These are phyloP conservation scores for Mormyrus iriodes DNA, from an alignment of 2,113 vertebrate genomes.

Conservation along the genomic window DNA sequence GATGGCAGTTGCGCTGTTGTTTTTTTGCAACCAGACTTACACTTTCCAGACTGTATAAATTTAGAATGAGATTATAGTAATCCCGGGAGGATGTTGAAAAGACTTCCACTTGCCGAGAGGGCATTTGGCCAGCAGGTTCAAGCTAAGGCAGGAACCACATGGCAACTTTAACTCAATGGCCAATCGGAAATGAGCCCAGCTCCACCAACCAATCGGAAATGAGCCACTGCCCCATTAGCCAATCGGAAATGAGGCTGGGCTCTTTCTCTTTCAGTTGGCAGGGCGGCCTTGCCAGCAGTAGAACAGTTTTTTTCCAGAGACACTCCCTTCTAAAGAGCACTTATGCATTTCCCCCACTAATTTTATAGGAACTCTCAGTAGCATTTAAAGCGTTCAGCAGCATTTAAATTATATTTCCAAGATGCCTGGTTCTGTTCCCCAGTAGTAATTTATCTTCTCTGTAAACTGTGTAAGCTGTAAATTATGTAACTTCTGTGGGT, in stretches of 20 bases:
- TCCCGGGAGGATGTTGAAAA: not conserved
- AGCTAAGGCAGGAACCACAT: not conserved
- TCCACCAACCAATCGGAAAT: not conserved
- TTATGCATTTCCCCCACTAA: not conserved
- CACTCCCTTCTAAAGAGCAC: constrained; percentile 2
- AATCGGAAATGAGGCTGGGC: not conserved
- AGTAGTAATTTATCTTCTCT: not conserved
- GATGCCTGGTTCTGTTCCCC: not conserved
- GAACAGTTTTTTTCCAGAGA: not conserved
- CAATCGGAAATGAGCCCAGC: not conserved
- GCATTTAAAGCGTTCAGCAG: not conserved
- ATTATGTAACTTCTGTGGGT: not conserved
- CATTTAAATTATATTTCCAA: not conserved
- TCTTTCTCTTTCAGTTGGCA: not conserved
- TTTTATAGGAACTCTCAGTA: not conserved
- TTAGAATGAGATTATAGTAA: constrained; percentile 9
- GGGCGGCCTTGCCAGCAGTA: not conserved
- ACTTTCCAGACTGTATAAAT: not conserved
- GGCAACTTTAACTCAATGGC: not conserved
- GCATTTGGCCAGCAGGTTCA: not conserved
- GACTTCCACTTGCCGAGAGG: not conserved
- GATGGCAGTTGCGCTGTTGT: not conserved
- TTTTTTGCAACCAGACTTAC: not conserved
- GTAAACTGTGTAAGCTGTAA: not conserved
- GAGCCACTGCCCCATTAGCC: not conserved